Conservation (phyloP, 1,140 invertebrate genomes). For the Panonychus citri region DNA sequence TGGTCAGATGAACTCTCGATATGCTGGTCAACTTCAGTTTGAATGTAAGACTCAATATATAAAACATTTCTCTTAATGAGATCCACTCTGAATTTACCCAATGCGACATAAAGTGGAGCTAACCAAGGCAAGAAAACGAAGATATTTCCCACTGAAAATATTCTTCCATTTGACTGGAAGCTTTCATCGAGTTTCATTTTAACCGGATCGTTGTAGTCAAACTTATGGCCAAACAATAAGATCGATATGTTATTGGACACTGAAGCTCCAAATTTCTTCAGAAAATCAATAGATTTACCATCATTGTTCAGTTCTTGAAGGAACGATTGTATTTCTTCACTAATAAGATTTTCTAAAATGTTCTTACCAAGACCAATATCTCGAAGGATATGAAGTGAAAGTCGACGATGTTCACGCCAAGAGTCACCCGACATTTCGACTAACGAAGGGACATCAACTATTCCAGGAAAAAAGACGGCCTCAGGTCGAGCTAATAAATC, state of each 20-base stretch:
- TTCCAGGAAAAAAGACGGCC: neutral
- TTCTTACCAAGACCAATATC: constrained; percentile 48
- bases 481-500: constrained; percentile 12
- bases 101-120: no score
- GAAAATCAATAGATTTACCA: neutral
- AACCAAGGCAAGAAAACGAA: neutral
- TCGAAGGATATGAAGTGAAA: constrained; percentile 40
- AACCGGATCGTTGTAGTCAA: constrained; percentile 11
- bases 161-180: neutral
- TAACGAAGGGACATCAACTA: constrained; percentile 3
- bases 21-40: no score
- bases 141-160: neutral
- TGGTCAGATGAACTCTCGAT: no score
- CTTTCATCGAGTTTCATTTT: neutral
- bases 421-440: constrained; percentile 26
- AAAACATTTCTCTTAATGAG: no score
- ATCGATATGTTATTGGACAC: constrained; percentile 14
- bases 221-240: constrained; percentile 11
- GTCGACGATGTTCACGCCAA: constrained; percentile 48
- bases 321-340: constrained; percentile 27
- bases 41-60: no score
- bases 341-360: constrained; percentile 42
- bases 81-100: no score
- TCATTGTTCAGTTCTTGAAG: neutral
- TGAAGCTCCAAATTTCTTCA: neutral